Evolutionary conservation across 2,113 vertebrate species (phyloP).

Genomic region (Microtus richardsoni): DNA sequence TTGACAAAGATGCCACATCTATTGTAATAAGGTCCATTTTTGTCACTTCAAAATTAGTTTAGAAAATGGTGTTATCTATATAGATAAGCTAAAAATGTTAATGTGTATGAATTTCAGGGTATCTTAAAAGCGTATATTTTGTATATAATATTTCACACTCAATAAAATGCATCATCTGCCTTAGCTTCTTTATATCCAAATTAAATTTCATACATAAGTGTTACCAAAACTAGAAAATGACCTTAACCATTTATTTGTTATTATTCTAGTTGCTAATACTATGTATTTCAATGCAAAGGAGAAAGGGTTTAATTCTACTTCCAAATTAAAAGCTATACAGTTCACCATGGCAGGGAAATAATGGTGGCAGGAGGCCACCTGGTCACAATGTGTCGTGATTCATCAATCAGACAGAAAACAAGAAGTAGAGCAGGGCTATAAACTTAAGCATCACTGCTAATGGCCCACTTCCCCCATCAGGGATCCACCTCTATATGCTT

Average conservation of each 20-base stretch:
- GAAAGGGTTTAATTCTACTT: too few species aligned
- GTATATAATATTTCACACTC: background rate
- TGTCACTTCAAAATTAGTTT: background rate
- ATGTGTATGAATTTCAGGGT: background rate
- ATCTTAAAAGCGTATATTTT: background rate
- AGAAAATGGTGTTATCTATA: background rate
- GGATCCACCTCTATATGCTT: too few species aligned
- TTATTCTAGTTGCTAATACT: background rate
- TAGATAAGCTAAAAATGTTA: background rate
- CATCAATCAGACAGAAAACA: background rate
- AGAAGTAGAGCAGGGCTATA: background rate
- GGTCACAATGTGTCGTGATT: background rate
- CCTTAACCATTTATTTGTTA: background rate
- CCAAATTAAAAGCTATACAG: background rate
- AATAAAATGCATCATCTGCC: background rate
- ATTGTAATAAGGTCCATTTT: background rate
- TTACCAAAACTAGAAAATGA: background rate
- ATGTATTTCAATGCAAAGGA: background rate
- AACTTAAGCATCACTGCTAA: background rate
- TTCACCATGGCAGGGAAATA: background rate
- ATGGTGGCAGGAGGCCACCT: background rate
- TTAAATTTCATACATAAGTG: background rate
- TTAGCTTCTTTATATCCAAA: background rate
- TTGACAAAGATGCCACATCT: background rate
- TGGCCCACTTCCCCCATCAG: too few species aligned